Percentiles rank a stretch among this genome's conserved stretches.
phyloP scores from a whole-genome alignment of 92 coral and sea anemone species.

The Paragorgia papillata region DNA sequence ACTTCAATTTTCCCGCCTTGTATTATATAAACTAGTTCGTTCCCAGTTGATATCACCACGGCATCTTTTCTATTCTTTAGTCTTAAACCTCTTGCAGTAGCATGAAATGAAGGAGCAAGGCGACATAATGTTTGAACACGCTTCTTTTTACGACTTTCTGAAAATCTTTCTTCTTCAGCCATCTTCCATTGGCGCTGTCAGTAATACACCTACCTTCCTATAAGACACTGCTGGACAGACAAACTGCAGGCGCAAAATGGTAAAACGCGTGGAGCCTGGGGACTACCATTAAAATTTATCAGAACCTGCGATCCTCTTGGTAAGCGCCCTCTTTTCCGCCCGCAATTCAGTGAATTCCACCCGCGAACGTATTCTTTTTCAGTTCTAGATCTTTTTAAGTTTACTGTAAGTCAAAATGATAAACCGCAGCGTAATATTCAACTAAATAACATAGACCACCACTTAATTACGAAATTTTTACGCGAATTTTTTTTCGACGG shows the following conservation, averaged over 20 bases:
- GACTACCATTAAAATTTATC: too few relatives aligned
- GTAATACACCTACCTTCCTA: not conserved
- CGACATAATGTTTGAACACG: constrained; percentile 32
- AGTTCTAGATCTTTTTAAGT: too few relatives aligned
- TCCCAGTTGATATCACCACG: constrained; percentile 16
- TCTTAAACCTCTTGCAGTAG: constrained; percentile 2
- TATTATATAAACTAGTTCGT: constrained; percentile 6
- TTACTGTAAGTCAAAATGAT: too few relatives aligned
- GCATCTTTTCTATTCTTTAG: not conserved
- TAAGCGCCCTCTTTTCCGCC: too few relatives aligned
- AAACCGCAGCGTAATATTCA: too few relatives aligned
- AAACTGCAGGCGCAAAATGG: not conserved
- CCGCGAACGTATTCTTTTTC: too few relatives aligned
- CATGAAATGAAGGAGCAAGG: constrained; percentile 10
- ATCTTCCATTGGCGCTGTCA: constrained; percentile 1
- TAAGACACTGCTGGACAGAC: constrained; percentile 9
- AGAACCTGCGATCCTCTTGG: too few relatives aligned
- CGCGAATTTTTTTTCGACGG: too few relatives aligned
- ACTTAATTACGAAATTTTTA: too few relatives aligned
- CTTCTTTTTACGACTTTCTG: constrained; percentile 4
- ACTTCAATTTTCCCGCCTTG: constrained; percentile 13
- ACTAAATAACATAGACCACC: too few relatives aligned
- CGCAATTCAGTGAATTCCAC: too few relatives aligned
- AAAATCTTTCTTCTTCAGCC: not conserved
- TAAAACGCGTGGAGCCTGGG: not conserved